Evolutionary conservation across 2,888 invertebrate species (phyloP), one percentile per base, ranked within the genome.

Genomic region (Aporophyla nigra): DNA sequence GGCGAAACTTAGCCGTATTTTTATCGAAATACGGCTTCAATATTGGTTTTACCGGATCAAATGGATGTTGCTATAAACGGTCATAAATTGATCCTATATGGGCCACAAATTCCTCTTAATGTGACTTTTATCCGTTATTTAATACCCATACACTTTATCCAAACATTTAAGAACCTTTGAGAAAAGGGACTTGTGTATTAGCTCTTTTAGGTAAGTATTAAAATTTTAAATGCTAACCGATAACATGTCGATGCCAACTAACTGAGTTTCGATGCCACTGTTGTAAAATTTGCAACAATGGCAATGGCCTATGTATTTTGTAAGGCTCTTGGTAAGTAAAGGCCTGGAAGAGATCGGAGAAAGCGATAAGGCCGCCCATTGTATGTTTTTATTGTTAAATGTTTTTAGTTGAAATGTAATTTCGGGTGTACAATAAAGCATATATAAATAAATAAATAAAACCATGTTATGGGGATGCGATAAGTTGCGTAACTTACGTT

Each of bases 81-180:
- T 71, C 53, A 65, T 83, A 79, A 68, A 83, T 79, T 71, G 33
- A 74, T 27, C 24, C 12, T 7, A 2, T 53, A 58, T 63, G n/a
- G 40, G 27, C n/a, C 51, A 62, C 24, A 56, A 62, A 70, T 40
- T 77, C 2, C 14, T 59, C 24, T 49, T 43, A 72, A 69, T 66
- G 46, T 27, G 46, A 87, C 56, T 24, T 58, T 59, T 54, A 71
- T 54, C 40, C 43, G 10, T 63, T 65, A 65, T 43, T 53, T 71
- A 33, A 24, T 56, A 63, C 27, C 40, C 4, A 56, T 53, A 59
- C 46, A 59, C 46, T 76, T 77, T 43, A 59, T 58, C 27, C 14
- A 43, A 58, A 58, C 27, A 51, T 65, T 65, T 49, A 65, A 24
- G 65, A 66, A n/a, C 16, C 12, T 46, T 46, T 61, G 1, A 54